Evolutionary conservation across 2,888 invertebrate genomes (phyloP).

Genomic region (Tenthredo livida): DNA sequence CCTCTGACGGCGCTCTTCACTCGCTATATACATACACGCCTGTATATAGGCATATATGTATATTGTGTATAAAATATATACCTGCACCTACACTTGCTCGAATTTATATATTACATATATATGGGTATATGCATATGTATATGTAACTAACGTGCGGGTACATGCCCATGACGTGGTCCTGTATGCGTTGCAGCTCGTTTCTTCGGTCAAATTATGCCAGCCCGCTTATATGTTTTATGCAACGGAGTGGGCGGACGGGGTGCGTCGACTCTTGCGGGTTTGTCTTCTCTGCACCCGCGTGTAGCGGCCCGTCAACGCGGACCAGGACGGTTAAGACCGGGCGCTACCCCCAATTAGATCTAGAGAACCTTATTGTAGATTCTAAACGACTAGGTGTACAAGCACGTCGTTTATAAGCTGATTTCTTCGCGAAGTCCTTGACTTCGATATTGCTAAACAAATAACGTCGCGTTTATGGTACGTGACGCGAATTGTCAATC

Average conservation of each 20-base stretch:
- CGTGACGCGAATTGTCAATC: not conserved
- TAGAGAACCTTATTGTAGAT: not conserved
- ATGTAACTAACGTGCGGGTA: not conserved
- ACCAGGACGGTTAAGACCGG: not conserved
- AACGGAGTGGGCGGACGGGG: slow-evolving; percentile 63
- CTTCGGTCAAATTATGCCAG: slow-evolving; percentile 49
- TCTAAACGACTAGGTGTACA: not conserved
- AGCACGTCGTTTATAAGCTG: not conserved
- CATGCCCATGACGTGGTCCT: not conserved
- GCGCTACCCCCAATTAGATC: slow-evolving; percentile 23
- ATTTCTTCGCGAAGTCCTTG: not conserved
- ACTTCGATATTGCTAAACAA: not conserved
- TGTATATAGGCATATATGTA: not conserved
- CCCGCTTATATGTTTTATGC: slow-evolving; percentile 68
- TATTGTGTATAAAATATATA: not conserved
- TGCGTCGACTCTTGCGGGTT: slow-evolving; percentile 41
- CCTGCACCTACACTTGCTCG: not conserved
- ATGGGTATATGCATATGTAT: not conserved
- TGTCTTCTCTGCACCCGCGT: slow-evolving; percentile 45
- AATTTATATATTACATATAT: not conserved
- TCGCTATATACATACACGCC: slow-evolving; percentile 48
- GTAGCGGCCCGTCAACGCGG: slow-evolving; percentile 71
- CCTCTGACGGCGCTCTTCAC: slow-evolving; percentile 45
- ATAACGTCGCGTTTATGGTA: not conserved
- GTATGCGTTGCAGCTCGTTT: slow-evolving; percentile 5